phyloP scores from a whole-genome alignment of 2,888 invertebrate species.

The Caradrina kadenii region DNA sequence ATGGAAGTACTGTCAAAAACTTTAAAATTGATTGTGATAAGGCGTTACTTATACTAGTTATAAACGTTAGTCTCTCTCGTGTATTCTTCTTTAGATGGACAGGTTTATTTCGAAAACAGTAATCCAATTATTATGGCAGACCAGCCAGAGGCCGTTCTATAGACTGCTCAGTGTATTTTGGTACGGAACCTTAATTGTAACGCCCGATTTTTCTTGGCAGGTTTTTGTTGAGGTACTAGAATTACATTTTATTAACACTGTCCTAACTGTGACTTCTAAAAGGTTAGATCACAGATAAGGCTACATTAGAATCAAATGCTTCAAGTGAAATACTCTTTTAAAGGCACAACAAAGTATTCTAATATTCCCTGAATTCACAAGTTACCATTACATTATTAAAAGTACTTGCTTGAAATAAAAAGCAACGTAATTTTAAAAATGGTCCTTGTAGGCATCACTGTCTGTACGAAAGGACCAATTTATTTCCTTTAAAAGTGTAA shows the following conservation, averaged over 20 bases:
- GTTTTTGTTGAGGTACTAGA: neutral
- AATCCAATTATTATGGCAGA: too few relatives aligned
- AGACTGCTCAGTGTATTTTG: neutral
- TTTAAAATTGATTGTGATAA: too few relatives aligned
- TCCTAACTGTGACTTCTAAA: neutral
- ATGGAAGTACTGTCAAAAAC: too few relatives aligned
- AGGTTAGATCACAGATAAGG: neutral
- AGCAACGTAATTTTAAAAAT: neutral
- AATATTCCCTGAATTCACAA: neutral
- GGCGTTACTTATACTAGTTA: too few relatives aligned
- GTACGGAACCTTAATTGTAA: neutral
- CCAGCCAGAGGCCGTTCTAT: too few relatives aligned
- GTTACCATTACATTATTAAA: neutral
- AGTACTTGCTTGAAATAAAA: neutral
- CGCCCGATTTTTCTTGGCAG: neutral
- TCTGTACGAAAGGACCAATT: constrained; percentile 11
- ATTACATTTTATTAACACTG: neutral
- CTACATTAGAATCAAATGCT: neutral
- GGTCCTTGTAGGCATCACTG: neutral
- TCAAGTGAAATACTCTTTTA: neutral
- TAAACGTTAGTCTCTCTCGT: too few relatives aligned
- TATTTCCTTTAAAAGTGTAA: constrained; percentile 6
- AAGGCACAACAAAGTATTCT: neutral
- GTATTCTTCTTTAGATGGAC: too few relatives aligned
- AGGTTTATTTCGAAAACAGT: too few relatives aligned